Percentiles rank a stretch among this genome's conserved stretches.
These are phyloP conservation scores for Calypte anna DNA, from an alignment of 2,113 vertebrate genomes.

Conservation along the genomic window DNA sequence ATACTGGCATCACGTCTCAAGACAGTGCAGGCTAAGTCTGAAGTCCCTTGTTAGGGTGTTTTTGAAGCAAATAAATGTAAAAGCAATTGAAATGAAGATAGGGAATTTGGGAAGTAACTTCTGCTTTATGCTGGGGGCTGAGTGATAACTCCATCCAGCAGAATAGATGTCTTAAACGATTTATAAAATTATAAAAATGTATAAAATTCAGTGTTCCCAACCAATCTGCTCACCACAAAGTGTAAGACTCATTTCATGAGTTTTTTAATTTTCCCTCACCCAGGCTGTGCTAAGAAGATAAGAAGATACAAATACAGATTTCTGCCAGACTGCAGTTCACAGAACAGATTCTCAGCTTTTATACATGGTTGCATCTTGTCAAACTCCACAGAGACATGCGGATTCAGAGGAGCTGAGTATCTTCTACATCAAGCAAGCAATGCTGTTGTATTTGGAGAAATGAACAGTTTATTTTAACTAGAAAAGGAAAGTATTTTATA, in stretches of 20 bases:
- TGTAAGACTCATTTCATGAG: neutral
- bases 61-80: neutral
- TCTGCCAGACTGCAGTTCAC: conserved; percentile 8
- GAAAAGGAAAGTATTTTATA: neutral
- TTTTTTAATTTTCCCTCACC: conserved; percentile 44
- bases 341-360: conserved; percentile 21
- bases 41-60: neutral
- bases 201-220: neutral
- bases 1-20: neutral
- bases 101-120: neutral
- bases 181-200: neutral
- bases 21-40: neutral
- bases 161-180: neutral
- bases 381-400: neutral
- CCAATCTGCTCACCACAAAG: neutral
- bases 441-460: neutral
- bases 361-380: neutral
- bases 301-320: conserved; percentile 35
- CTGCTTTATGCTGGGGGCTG: neutral
- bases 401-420: neutral
- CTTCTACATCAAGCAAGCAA: neutral
- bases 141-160: neutral
- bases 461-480: conserved; percentile 19
- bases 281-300: conserved; percentile 19
- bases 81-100: neutral